Conservation (phyloP, 2,113 vertebrate genomes). For the Eidolon helvum region DNA sequence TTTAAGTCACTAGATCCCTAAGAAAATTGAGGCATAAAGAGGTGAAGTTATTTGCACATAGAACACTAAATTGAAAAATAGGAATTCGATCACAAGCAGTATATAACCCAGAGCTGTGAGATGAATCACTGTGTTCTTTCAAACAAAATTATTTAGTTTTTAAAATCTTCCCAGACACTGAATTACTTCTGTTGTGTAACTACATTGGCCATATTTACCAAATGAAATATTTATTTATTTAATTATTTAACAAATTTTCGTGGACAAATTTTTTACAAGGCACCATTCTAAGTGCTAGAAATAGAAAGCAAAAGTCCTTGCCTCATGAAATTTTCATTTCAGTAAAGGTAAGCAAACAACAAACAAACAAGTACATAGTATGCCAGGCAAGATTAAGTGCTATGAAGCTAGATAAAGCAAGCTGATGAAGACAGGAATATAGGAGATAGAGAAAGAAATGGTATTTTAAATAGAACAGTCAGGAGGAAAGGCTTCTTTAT, state of each 20-base stretch:
- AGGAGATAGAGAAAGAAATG: not conserved
- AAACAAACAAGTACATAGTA: not conserved
- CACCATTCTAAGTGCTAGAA: not conserved
- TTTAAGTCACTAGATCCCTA: not conserved
- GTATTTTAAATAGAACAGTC: not conserved
- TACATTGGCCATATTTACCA: not conserved
- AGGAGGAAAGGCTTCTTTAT: not conserved
- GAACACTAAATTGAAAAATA: not conserved
- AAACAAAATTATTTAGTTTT: not conserved
- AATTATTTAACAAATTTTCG: not conserved
- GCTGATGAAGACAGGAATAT: not conserved
- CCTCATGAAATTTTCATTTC: not conserved
- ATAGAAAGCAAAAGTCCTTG: not conserved
- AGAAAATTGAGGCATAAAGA: not conserved
- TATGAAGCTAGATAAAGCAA: not conserved
- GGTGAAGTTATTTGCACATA: not conserved
- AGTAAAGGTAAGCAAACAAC: not conserved
- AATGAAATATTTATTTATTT: not conserved
- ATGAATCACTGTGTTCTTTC: not conserved
- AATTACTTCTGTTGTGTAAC: not conserved
- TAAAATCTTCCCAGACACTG: not conserved
- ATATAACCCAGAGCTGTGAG: not conserved
- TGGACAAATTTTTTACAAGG: not conserved
- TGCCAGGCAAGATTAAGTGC: not conserved
- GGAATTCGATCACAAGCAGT: not conserved